phyloP scores from a whole-genome alignment of 2,888 invertebrate genomes.

The Zootermopsis nevadensis region DNA sequence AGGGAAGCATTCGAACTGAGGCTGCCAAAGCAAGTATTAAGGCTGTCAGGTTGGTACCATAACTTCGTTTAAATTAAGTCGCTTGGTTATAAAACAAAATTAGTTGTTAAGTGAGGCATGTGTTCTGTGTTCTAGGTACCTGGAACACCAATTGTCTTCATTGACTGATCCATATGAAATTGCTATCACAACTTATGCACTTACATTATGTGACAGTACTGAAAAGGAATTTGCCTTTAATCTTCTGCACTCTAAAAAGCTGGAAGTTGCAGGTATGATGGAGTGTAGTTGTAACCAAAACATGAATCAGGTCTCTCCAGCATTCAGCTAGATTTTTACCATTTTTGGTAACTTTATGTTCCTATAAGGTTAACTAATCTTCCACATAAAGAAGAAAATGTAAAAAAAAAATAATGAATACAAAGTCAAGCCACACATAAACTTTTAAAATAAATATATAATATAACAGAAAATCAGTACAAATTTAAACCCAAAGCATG shows the following conservation, averaged over 20 bases:
- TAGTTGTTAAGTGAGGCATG: background rate
- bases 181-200: constrained; percentile 65
- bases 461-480: no score
- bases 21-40: constrained; percentile 58
- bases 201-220: constrained; percentile 61
- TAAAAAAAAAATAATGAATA: no score
- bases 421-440: no score
- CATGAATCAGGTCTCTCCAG: no score
- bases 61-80: background rate
- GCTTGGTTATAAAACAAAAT: background rate
- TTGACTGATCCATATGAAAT: constrained; percentile 64
- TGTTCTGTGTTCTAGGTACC: constrained; percentile 56
- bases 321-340: no score
- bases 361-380: no score
- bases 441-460: no score
- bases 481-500: no score
- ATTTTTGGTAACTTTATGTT: no score
- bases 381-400: no score
- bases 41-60: constrained; percentile 56
- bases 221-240: constrained; percentile 61
- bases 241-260: constrained; percentile 54
- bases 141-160: constrained; percentile 59
- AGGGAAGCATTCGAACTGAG: constrained; percentile 59
- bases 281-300: constrained; percentile 35
- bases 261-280: constrained; percentile 35